Evolutionary conservation across 2,113 vertebrate species (phyloP).

Genomic region (Ophthalmolycus amberensis): DNA sequence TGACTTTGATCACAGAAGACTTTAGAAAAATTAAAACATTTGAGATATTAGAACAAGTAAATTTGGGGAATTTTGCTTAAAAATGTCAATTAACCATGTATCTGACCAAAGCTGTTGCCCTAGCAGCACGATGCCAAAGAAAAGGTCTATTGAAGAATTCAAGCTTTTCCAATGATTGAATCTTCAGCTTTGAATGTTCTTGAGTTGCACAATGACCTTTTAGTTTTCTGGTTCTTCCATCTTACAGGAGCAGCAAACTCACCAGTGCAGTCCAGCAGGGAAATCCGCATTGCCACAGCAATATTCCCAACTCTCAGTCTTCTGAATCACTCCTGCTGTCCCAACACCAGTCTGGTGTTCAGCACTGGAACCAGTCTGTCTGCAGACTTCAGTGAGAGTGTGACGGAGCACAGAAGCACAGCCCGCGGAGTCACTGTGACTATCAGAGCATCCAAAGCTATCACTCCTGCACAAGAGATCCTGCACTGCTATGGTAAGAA

Average conservation of each 20-base stretch:
- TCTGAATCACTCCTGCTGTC: constrained; percentile 94
- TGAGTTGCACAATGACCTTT: background rate
- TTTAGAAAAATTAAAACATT: background rate
- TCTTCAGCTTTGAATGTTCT: background rate
- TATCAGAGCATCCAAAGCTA: constrained; percentile 84
- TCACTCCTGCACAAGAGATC: constrained; percentile 88
- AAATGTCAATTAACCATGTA: background rate
- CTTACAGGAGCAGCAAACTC: constrained; percentile 73
- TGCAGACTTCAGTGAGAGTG: constrained; percentile 12
- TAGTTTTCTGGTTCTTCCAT: constrained; percentile 5
- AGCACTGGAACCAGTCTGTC: constrained; percentile 57
- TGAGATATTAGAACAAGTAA: background rate
- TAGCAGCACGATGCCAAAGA: background rate
- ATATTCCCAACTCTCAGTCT: constrained; percentile 92
- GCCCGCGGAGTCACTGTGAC: constrained; percentile 68
- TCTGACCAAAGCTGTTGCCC: too few relatives aligned
- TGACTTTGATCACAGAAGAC: background rate
- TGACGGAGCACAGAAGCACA: background rate
- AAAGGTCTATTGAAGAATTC: background rate
- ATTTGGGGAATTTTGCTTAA: background rate
- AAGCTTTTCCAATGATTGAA: background rate
- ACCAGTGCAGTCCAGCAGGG: constrained; percentile 80
- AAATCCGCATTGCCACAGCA: constrained; percentile 90
- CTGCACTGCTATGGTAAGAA: constrained; percentile 94
- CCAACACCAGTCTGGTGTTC: constrained; percentile 91